Conservation (phyloP, 2,797 vertebrate genomes). For the Sebastes kiyomatsui region DNA sequence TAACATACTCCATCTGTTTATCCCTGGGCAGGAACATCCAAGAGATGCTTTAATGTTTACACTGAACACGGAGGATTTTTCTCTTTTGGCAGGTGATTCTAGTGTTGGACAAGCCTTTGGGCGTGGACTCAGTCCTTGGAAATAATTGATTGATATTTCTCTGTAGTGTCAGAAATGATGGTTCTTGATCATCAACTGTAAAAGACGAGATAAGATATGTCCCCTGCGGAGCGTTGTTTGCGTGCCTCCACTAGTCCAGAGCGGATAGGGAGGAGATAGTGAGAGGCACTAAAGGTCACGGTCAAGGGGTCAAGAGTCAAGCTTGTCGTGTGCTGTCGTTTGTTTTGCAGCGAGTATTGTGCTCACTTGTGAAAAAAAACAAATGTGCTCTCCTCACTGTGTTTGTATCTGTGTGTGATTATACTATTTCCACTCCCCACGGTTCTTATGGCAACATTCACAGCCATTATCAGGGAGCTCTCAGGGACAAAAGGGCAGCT, state of each 20-base stretch:
- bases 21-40: neutral
- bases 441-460: neutral
- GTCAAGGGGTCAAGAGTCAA: slow-evolving; percentile 2
- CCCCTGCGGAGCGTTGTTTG: neutral
- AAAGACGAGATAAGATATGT: slow-evolving; percentile 19
- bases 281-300: slow-evolving; percentile 10
- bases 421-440: slow-evolving; percentile 3
- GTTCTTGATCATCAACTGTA: neutral
- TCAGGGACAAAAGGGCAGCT: neutral
- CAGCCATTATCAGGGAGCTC: neutral
- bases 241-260: neutral
- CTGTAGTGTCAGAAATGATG: neutral
- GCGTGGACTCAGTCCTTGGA: neutral
- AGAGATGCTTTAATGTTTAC: neutral
- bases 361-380: neutral
- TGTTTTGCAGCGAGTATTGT: slow-evolving; percentile 24
- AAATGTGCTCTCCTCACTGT: neutral
- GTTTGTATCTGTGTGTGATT: slow-evolving; percentile 18
- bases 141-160: neutral
- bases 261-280: slow-evolving; percentile 4
- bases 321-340: neutral
- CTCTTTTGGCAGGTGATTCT: neutral
- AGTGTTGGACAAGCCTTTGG: neutral
- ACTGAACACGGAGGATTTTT: neutral
- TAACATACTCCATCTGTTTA: neutral